Evolutionary conservation across 2,888 invertebrate genomes (phyloP), one percentile per base, ranked within the genome.

Genomic region (Mallateleia sp.): DNA sequence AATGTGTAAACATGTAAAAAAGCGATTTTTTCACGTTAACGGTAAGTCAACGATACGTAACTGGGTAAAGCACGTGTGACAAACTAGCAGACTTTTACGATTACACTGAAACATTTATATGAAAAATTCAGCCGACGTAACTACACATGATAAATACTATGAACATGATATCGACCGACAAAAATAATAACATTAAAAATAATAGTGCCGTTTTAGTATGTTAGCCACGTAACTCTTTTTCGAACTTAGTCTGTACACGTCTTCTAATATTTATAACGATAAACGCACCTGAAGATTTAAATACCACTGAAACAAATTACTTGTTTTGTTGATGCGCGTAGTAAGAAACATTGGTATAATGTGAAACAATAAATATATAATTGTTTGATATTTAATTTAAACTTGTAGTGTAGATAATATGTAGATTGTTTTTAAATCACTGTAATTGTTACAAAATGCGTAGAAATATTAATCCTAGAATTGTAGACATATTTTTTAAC

Each of bases 31-130:
- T 58, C 14, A 25, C 8, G 28, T 25, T 1, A 47, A 47, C 20
- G 18, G n/a, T 50, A 47, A 66, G 66, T 66, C 66, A 77, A 77
- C 66, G 64, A 56, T 77, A 66, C 77, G 42, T 67, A 77, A 77
- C 77, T 66, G 45, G 77, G 77, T 77, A 58, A 58, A 58, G 34
- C 77, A 77, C 42, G 32, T 45, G 54, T 66, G 66, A 77, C 54
- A 77, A 66, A 56, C 45, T 64, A 54, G 64, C 25, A 42, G 50
- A 77, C 34, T 77, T 67, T 20, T 28, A 34, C 34, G 34, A 52
- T 67, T 50, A 34, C 67, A 25, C 67, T 66, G 28, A n/a, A 66
- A 66, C 66, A 47, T 66, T 47, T 47, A 18, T 66, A 66, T 66
- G 50, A 67, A 67, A 67, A 67, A 67, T 67, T 28, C 34, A 67